Evolutionary conservation across 2,888 invertebrate species (phyloP), one percentile per base, ranked within the genome.

Genomic region (Cylindroiulus punctatus): DNA sequence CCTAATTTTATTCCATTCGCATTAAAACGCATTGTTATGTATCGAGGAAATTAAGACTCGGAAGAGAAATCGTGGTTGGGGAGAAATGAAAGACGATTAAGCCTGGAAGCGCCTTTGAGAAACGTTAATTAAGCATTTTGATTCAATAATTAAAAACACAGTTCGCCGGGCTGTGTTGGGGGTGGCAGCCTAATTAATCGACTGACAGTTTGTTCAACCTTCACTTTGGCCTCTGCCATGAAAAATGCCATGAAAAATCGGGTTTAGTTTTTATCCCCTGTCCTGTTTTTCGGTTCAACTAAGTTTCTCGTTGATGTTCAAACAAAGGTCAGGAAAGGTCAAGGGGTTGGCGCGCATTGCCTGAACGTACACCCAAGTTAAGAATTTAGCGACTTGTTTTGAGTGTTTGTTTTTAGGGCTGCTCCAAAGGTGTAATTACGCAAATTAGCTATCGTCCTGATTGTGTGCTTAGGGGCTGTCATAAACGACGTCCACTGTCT

Each of bases 121-220:
- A 65, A 65, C 65, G n/a, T 12, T 65, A 65, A 65, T 65, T 65
- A 65, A 65, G 22, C 65, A 22, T 65, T 65, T 65, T 26, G 22
- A 65, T 65, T 10, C 22, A 52, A 52, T 52, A 65, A 65, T 65
- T 65, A 65, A 65, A 22, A 65, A 65, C 26, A 10, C 5, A 5
- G 65, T 8, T 57, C 57, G 22, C 7, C 22, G 57, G n/a, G 22
- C 57, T n/a, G 8, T 57, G 22, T 5, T n/a, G 44, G 44, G 10
- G 17, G 44, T 44, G 3, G 44, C 12, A 44, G 44, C 44, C 44
- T 44, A 44, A 44, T 44, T 44, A 44, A 36, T 36, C 36, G 36
- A 36, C 36, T 7, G 7, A 36, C 36, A 36, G 44, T 44, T 44
- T 65, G 22, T 22, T 10, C 65, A 10, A 22, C 65, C 8, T 22